Conservation (phyloP, 2,797 vertebrate species). For the Varecia variegata region DNA sequence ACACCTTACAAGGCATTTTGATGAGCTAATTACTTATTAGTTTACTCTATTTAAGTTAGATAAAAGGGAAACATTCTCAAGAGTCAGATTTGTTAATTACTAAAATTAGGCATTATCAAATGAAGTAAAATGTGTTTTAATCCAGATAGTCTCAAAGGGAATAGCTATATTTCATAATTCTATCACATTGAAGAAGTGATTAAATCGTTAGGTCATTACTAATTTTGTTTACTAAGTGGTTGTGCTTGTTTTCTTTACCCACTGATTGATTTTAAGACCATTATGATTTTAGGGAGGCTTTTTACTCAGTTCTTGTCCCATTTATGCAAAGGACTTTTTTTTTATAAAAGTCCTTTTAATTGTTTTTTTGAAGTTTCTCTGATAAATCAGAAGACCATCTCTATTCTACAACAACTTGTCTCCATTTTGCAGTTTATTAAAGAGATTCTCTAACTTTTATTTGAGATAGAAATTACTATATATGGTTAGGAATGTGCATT, state of each 20-base stretch:
- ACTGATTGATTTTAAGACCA: not conserved
- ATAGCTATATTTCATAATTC: not conserved
- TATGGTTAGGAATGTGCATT: not conserved
- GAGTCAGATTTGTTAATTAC: constrained; percentile 69
- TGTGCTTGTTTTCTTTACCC: not conserved
- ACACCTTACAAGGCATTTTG: constrained; percentile 37
- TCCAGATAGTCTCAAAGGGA: constrained; percentile 49
- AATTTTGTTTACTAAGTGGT: not conserved
- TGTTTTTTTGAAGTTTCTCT: not conserved
- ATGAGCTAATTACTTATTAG: constrained; percentile 62
- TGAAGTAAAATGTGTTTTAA: constrained; percentile 67
- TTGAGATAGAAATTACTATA: not conserved
- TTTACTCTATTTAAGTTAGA: constrained; percentile 43
- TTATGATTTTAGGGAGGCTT: not conserved
- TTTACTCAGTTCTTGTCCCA: not conserved
- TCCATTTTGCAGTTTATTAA: not conserved
- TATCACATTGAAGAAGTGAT: constrained; percentile 5
- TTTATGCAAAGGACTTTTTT: not conserved
- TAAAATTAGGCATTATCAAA: constrained; percentile 71
- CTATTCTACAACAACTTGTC: not conserved
- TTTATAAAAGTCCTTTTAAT: not conserved
- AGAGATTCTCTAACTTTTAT: not conserved
- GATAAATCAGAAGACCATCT: not conserved
- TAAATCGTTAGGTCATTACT: constrained; percentile 6
- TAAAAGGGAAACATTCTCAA: constrained; percentile 43